These are phyloP conservation scores for Gadopsis bispinosus DNA, from an alignment of 2,797 vertebrate genomes.

Conservation along the genomic window DNA sequence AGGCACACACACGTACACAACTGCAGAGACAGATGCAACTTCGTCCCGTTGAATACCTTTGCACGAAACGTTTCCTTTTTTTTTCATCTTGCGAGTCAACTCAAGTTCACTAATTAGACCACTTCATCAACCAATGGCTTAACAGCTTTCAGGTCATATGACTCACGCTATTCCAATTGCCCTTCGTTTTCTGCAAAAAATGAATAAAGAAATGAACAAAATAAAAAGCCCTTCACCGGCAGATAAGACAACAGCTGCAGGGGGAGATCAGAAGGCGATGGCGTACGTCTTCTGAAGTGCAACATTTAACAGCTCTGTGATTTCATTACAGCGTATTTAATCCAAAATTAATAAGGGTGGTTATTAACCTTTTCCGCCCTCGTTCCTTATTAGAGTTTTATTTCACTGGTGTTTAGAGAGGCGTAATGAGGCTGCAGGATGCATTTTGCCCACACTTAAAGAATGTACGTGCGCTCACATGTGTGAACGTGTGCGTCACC, in stretches of 20 bases:
- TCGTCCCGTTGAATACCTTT: constrained; percentile 19
- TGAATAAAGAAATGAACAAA: constrained; percentile 48
- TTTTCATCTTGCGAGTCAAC: constrained; percentile 17
- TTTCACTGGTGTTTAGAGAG: constrained; percentile 71
- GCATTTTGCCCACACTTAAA: constrained; percentile 46
- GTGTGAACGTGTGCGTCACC: constrained; percentile 33
- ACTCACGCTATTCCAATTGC: constrained; percentile 46
- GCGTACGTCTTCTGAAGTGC: constrained; percentile 60
- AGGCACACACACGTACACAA: constrained; percentile 16
- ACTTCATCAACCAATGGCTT: constrained; percentile 33
- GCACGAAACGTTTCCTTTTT: constrained; percentile 23
- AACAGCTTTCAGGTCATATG: constrained; percentile 39
- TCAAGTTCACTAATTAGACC: constrained; percentile 25
- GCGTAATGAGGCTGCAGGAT: constrained; percentile 61
- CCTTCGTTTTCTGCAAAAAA: constrained; percentile 40
- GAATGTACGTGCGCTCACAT: not conserved
- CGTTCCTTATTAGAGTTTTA: constrained; percentile 66
- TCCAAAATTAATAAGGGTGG: constrained; percentile 80
- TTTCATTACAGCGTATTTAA: constrained; percentile 79
- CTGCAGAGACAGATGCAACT: not conserved
- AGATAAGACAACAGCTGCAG: constrained; percentile 49
- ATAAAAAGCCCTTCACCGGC: constrained; percentile 40
- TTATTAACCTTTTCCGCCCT: constrained; percentile 82
- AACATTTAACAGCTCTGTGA: constrained; percentile 68
- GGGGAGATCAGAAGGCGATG: constrained; percentile 59